Conservation (phyloP, 2,888 invertebrate genomes). For the Macroteleia sp. region DNA sequence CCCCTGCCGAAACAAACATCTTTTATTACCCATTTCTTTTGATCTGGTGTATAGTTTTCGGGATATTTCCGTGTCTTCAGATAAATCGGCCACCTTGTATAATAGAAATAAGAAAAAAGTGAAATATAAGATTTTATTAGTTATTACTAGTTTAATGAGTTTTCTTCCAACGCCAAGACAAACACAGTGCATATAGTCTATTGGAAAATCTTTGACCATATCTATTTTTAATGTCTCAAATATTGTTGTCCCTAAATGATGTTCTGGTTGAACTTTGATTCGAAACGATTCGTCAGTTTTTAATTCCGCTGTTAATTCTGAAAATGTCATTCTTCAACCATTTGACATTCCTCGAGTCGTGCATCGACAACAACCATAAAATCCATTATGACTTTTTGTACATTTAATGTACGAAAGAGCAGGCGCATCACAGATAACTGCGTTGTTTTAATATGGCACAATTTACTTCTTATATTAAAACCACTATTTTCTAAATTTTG, state of each 20-base stretch:
- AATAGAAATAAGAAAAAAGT: too few species aligned
- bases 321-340: neutral
- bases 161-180: too few species aligned
- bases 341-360: neutral
- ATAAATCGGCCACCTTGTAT: too few species aligned
- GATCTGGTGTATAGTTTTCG: too few species aligned
- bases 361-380: conserved; percentile 11
- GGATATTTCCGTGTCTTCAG: too few species aligned
- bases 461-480: neutral
- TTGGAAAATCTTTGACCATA: neutral
- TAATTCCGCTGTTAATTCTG: neutral
- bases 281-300: neutral
- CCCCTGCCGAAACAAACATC: too few species aligned
- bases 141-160: neutral
- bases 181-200: conserved; percentile 7
- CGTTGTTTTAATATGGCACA: neutral
- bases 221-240: neutral
- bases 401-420: neutral
- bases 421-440: conserved; percentile 4
- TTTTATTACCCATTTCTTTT: too few species aligned
- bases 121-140: too few species aligned
- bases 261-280: neutral
- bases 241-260: neutral
- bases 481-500: conserved; percentile 6
- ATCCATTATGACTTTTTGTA: neutral